Evolutionary conservation across 1,140 invertebrate species (phyloP), one percentile per base, ranked within the genome.

Genomic region (Vanessa atalanta): DNA sequence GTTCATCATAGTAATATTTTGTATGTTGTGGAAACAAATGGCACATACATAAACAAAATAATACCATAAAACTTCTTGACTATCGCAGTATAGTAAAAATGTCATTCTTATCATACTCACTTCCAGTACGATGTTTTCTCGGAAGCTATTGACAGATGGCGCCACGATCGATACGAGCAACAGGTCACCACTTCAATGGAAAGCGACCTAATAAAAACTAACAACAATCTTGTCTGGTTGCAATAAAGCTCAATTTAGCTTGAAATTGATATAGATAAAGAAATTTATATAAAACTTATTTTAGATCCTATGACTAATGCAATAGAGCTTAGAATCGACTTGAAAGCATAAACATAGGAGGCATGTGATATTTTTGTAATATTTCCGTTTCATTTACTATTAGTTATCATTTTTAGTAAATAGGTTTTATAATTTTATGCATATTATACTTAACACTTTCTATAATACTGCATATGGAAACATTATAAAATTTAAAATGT

Each of bases 81-180:
- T 50, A 53, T 31, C n/a, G 15, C 55, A 13, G 20, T 9, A 57
- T 9, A 53, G 14, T 53, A 53, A 53, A 53, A 53, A 53, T 53
- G 53, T 13, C 8, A 20, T 26, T 23, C 23, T 8, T 61, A 61
- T 61, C 57, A 13, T 26, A 57, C 9, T 13, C 53, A 14, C 23
- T 57, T 50, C 37, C 6, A 11, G 37, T 43, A 43, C 9, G 37
- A 55, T 11, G 57, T 37, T 37, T 61, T 60, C 57, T 31, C 57
- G 26, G 57, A 61, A 31, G 15, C 57, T 61, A 61, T 7, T 37
- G 57, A 61, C 57, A 61, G 57, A 61, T 61, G 48, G 48, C 65
- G 65, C 50, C 65, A 66, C 65, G 65, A 66, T 66, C 65, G 50
- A 66, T 66, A 66, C 47, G 26, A 53, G 23, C 65, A 66, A 66